These are phyloP conservation scores for Leucopternis melanops DNA, from an alignment of 2,113 vertebrate species.

Conservation along the genomic window DNA sequence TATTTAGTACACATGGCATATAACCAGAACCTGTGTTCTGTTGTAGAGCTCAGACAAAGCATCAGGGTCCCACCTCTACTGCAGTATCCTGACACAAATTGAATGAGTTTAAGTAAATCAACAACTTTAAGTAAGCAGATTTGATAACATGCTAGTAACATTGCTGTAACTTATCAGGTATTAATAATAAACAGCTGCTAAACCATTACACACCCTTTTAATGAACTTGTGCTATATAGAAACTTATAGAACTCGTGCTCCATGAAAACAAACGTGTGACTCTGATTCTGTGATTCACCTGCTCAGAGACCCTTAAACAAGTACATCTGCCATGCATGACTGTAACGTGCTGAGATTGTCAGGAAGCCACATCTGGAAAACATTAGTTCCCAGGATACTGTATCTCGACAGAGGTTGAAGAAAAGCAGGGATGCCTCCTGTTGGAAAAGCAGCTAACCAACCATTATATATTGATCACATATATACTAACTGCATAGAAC, in stretches of 20 bases:
- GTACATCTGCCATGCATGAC: background rate
- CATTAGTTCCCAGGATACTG: background rate
- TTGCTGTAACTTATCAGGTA: background rate
- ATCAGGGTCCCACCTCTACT: background rate
- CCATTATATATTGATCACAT: background rate
- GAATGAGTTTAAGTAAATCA: background rate
- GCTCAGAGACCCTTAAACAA: background rate
- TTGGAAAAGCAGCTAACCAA: background rate
- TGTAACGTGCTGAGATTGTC: background rate
- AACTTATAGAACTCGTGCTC: background rate
- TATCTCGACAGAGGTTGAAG: background rate
- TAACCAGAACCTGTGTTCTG: background rate
- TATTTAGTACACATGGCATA: background rate
- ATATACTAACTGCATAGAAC: background rate
- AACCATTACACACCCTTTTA: background rate
- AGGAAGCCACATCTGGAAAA: background rate
- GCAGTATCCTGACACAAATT: background rate
- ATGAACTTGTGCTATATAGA: background rate
- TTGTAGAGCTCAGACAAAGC: background rate
- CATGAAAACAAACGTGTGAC: background rate
- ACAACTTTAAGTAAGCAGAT: background rate
- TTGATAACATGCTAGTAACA: background rate
- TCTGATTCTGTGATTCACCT: background rate
- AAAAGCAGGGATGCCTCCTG: background rate
- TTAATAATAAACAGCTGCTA: background rate